Evolutionary conservation across 30 jellyfish, hydroid and myxozoan species (phyloP).

Genomic region (Hydra vulgaris): DNA sequence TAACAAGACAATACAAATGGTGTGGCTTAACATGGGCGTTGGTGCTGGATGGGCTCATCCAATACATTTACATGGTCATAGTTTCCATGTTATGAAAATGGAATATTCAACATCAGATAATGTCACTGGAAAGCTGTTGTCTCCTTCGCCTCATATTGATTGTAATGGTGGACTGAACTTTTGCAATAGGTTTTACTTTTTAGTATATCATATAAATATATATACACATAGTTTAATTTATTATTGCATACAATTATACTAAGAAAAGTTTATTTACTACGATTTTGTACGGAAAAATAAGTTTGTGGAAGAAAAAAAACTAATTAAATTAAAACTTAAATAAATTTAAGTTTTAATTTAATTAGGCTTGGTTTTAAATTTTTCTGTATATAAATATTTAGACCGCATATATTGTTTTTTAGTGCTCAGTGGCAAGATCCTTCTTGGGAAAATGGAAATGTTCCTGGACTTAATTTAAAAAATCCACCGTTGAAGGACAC

Average conservation of each 20-base stretch:
- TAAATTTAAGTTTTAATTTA: too few species aligned
- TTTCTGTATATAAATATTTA: not conserved
- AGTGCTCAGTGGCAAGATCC: conserved; percentile 54
- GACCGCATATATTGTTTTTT: not conserved
- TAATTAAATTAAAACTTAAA: too few species aligned
- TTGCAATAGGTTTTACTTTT: conserved; percentile 46
- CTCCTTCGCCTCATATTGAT: conserved; percentile 60
- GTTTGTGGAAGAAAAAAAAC: too few species aligned
- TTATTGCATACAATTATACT: too few species aligned
- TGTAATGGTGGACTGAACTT: conserved; percentile 83
- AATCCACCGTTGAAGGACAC: conserved; percentile 84
- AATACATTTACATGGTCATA: conserved; percentile 81
- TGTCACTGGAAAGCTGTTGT: conserved; percentile 57
- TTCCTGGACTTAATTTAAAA: conserved; percentile 70
- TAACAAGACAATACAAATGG: conserved; percentile 83
- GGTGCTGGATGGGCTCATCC: conserved; percentile 89
- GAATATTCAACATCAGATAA: conserved; percentile 68
- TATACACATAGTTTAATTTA: too few species aligned
- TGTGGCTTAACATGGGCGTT: conserved; percentile 71
- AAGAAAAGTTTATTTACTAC: too few species aligned
- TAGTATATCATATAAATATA: not conserved
- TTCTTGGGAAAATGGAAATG: conserved; percentile 53
- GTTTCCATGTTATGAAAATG: conserved; percentile 62
- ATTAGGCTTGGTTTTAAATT: not conserved
- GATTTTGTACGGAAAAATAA: too few species aligned